Conservation (phyloP, 2,888 invertebrate genomes). For the Syrphus vitripennis region DNA sequence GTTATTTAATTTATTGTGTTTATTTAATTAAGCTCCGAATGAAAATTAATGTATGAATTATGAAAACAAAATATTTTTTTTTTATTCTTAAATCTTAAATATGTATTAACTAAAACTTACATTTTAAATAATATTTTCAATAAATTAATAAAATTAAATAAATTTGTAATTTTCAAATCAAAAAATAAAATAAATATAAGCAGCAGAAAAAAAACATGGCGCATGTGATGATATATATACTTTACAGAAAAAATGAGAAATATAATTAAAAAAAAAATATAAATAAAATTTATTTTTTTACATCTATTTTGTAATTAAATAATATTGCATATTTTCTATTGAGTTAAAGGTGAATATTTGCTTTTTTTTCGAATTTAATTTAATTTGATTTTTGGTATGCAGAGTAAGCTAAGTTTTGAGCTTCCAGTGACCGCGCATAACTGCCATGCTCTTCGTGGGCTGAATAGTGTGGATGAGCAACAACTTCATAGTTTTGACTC, state of each 20-base stretch:
- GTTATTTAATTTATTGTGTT: not conserved
- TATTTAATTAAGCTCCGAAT: not conserved
- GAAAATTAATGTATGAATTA: not conserved
- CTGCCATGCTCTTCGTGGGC: conserved; percentile 82
- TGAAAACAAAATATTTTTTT: conserved; percentile 2
- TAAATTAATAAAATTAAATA: conserved; percentile 6
- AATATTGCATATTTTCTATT: conserved; percentile 75
- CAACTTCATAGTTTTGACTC: conserved; percentile 89
- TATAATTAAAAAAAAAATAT: conserved; percentile 61
- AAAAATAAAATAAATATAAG: conserved; percentile 73
- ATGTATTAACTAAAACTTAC: not conserved
- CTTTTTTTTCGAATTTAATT: conserved; percentile 20
- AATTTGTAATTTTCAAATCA: not conserved
- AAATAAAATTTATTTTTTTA: conserved; percentile 70
- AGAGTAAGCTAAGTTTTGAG: conserved; percentile 88
- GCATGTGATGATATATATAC: conserved; percentile 57
- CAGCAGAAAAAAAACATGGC: conserved; percentile 64
- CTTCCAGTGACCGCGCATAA: conserved; percentile 87
- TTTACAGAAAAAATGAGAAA: conserved; percentile 32
- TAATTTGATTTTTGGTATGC: conserved; percentile 81
- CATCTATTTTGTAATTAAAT: conserved; percentile 62
- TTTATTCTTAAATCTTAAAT: conserved; percentile 69
- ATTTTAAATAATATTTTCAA: not conserved
- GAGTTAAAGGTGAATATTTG: conserved; percentile 21
- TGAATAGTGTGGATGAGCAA: conserved; percentile 86